Evolutionary conservation across 2,797 vertebrate genomes (phyloP).

Genomic region (Loriculus beryllinus): DNA sequence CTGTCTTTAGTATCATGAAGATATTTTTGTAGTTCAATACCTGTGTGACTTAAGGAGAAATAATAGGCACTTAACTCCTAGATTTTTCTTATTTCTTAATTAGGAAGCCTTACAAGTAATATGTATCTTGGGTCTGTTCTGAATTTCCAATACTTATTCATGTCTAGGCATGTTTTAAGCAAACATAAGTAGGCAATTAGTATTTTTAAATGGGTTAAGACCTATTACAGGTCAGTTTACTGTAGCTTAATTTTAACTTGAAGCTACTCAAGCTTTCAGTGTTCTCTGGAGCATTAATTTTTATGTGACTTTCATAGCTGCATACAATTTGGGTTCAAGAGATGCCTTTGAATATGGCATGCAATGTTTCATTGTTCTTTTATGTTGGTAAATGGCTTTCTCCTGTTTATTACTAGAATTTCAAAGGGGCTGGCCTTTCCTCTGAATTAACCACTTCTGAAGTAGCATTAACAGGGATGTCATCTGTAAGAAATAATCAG

Average conservation of each 20-base stretch:
- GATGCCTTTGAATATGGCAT: not conserved
- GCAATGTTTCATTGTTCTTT: not conserved
- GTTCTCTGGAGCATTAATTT: not conserved
- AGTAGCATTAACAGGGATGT: not conserved
- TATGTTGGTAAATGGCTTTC: not conserved
- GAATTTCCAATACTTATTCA: not conserved
- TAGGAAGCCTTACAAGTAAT: not conserved
- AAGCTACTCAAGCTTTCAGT: not conserved
- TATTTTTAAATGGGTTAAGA: not conserved
- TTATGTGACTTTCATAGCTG: not conserved
- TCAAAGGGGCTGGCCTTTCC: not conserved
- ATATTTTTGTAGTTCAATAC: not conserved
- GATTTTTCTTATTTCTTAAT: not conserved
- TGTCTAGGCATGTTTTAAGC: not conserved
- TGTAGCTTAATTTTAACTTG: not conserved
- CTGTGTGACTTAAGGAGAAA: not conserved
- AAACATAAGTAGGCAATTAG: not conserved
- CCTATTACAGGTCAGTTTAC: not conserved
- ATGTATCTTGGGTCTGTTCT: rapidly evolving
- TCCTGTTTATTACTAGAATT: not conserved
- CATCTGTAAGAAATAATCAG: not conserved
- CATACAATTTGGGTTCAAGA: not conserved
- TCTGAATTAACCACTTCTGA: not conserved
- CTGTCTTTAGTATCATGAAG: not conserved
- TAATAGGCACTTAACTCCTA: not conserved